These are phyloP conservation scores for Stercorarius parasiticus DNA, from an alignment of 2,113 vertebrate species.

Conservation along the genomic window DNA sequence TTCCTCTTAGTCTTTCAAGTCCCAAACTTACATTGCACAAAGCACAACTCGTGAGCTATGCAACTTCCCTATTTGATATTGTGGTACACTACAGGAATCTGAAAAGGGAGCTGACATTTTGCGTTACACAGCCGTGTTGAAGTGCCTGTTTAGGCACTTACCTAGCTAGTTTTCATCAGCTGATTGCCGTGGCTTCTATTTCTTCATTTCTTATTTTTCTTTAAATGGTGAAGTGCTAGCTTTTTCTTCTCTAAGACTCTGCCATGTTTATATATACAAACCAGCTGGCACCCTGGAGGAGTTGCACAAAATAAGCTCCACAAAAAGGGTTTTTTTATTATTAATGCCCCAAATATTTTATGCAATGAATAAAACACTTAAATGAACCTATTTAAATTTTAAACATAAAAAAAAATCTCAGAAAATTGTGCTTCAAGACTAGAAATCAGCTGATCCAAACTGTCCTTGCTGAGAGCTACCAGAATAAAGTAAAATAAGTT, in stretches of 20 bases:
- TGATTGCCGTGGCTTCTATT: neutral
- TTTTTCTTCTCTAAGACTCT: neutral
- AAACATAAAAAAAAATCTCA: neutral
- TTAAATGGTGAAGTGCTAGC: neutral
- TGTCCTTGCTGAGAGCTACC: neutral
- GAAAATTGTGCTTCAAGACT: neutral
- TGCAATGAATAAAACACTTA: neutral
- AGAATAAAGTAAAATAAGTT: neutral
- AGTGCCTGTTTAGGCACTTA: neutral
- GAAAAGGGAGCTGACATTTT: neutral
- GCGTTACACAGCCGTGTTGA: neutral
- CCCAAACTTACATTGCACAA: neutral
- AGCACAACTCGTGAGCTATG: neutral
- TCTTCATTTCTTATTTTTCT: neutral
- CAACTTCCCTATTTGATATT: neutral
- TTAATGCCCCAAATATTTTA: neutral
- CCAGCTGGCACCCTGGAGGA: neutral
- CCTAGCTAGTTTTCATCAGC: neutral
- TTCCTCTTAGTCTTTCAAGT: neutral
- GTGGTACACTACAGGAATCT: rapidly evolving
- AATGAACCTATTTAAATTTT: neutral
- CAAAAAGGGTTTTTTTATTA: neutral
- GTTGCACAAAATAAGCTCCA: neutral
- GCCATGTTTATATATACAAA: neutral
- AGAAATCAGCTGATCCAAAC: neutral